phyloP scores from a whole-genome alignment of 2,113 vertebrate genomes.

The Leptodactylus fuscus region DNA sequence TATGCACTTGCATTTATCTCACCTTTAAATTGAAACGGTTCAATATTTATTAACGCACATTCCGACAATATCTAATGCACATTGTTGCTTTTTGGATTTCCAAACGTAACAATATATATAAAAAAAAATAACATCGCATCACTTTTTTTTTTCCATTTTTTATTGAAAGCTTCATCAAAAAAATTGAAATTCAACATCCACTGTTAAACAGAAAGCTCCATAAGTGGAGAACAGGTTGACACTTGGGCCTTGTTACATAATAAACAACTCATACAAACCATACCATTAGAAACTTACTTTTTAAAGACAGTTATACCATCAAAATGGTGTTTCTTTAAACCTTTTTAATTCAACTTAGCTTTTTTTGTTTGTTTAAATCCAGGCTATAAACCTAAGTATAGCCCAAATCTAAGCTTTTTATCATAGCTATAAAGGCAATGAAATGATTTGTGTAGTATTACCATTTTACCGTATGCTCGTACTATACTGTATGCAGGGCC shows the following conservation, averaged over 20 bases:
- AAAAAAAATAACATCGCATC: neutral
- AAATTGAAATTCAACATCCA: conserved; percentile 96
- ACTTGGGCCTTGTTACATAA: conserved; percentile 33
- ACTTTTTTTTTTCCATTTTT: conserved; percentile 75
- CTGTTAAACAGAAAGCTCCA: conserved; percentile 96
- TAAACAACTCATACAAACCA: conserved; percentile 60
- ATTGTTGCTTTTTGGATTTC: neutral
- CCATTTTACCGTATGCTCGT: neutral
- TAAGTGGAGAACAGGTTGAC: conserved; percentile 81
- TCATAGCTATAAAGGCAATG: neutral
- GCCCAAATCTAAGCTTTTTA: neutral
- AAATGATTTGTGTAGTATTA: neutral
- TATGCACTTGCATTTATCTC: neutral
- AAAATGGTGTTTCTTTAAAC: conserved; percentile 67
- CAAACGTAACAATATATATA: neutral
- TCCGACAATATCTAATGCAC: neutral
- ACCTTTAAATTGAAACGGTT: neutral
- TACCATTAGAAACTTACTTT: conserved; percentile 70
- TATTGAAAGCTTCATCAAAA: conserved; percentile 99
- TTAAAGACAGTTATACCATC: conserved; percentile 39
- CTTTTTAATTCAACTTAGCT: conserved; percentile 69
- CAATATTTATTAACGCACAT: neutral
- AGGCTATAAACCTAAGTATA: neutral
- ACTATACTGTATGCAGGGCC: neutral
- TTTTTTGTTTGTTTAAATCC: neutral